phyloP scores from a whole-genome alignment of 1,140 invertebrate genomes.

The Caenorhabditis inopinata region DNA sequence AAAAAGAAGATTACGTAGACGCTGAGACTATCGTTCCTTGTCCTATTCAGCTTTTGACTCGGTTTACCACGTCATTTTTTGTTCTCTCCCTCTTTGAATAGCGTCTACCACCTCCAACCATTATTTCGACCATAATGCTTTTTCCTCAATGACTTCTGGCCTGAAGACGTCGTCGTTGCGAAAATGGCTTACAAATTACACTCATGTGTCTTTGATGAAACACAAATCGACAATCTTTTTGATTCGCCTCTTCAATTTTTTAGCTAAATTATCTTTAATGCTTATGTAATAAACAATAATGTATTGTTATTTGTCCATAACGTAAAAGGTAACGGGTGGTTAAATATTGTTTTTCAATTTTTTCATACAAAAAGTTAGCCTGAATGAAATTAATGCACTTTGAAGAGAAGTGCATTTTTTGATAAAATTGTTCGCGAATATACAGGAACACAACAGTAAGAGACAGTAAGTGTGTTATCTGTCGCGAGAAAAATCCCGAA shows the following conservation, averaged over 20 bases:
- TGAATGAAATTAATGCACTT: too few species aligned
- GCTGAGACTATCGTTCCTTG: not conserved
- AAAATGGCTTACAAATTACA: conserved; percentile 29
- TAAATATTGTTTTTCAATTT: too few species aligned
- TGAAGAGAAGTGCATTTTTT: not conserved
- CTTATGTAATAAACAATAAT: too few species aligned
- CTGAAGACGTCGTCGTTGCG: conserved; percentile 21
- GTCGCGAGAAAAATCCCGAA: conserved; percentile 5
- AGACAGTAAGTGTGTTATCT: not conserved
- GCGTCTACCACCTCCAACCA: not conserved
- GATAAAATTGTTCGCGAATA: too few species aligned
- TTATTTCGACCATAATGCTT: conserved; percentile 25
- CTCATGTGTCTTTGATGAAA: not conserved
- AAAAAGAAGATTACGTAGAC: conserved; percentile 30
- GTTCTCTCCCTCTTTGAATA: not conserved
- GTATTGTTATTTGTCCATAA: too few species aligned
- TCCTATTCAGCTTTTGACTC: conserved; percentile 8
- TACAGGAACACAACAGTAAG: not conserved
- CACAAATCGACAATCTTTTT: not conserved
- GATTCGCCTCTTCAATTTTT: not conserved
- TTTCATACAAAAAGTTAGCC: too few species aligned
- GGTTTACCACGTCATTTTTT: not conserved
- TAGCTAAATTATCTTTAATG: too few species aligned
- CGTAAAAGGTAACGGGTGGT: too few species aligned
- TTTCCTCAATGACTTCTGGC: conserved; percentile 27